Conservation (phyloP, 2,797 vertebrate genomes). For the Dromococcyx pavoninus region DNA sequence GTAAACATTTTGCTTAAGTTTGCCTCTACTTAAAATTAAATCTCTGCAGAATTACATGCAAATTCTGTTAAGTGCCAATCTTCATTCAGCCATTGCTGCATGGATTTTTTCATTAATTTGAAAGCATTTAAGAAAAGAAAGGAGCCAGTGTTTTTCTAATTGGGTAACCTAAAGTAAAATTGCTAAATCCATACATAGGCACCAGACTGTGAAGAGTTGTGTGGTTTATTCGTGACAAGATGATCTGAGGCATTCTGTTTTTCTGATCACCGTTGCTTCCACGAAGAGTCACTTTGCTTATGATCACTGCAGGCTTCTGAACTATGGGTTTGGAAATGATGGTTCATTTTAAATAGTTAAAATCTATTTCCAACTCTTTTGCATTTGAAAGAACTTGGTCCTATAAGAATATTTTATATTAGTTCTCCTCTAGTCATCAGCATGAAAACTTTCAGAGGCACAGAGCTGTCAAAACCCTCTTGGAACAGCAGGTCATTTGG, state of each 20-base stretch:
- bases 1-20: not conserved
- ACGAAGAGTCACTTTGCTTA: not conserved
- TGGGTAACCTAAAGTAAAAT: not conserved
- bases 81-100: not conserved
- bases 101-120: not conserved
- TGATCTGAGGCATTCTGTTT: not conserved
- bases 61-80: not conserved
- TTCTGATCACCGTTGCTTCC: not conserved
- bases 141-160: constrained; percentile 4
- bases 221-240: not conserved
- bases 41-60: not conserved
- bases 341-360: not conserved
- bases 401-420: not conserved
- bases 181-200: not conserved
- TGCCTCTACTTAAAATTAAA: not conserved
- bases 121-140: constrained; percentile 4
- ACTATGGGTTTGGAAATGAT: not conserved
- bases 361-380: not conserved
- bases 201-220: not conserved
- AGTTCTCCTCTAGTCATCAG: not conserved
- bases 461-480: not conserved
- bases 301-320: not conserved
- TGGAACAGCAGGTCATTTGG: not conserved
- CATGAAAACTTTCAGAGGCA: not conserved
- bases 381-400: not conserved